Base-by-base conservation (phyloP, 2,113 vertebrate genomes). In the Brevimyrus niger region DNA sequence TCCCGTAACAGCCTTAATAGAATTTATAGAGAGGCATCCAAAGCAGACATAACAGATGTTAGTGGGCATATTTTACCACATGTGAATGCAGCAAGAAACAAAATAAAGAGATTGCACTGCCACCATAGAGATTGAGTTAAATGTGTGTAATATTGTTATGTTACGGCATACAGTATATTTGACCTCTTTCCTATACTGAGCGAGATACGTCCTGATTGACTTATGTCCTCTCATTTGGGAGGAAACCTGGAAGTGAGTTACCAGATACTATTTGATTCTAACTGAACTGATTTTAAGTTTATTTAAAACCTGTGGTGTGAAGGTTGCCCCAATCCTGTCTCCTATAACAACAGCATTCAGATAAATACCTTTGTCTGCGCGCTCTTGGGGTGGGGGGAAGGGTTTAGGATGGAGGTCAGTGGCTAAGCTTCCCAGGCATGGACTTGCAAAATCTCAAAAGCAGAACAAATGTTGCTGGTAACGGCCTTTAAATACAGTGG, bases 331-430 rank as follows among this genome's bases (percentile, higher is more conserved):
- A 21, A 23, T n/a, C 23, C 17, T 17, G 15, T 3, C 69, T 42
- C 17, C 15, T 82, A 23, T 19, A 83, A 5, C 13, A 17, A 19
- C 10, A 23, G 15, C 6, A 53, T 53, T 83, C 47, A 42, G 73
- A 23, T 80, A 53, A 7, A 53, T 82, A 35, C 21, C 35, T 89
- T 53, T 89, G 73, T 80, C 19, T 19, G 38, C 3, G 2, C 31
- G 7, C 31, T 3, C 15, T 55, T 53, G 51, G 51, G 17, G 13
- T 3, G 1, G 50, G 51, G 76, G 10, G 6, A n/a, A 1, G 47
- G 44, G 8, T 91, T 88, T 73, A 50, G 88, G 90, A 89, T 19
- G 50, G 48, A 88, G 90, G 88, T 89, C 89, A 88, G 47, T 87
- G 55, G 47, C 87, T 82, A 61, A 73, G 73, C 42, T 82, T 89